Conservation (phyloP, 2,797 vertebrate species). For the Denticeps clupeoides region DNA sequence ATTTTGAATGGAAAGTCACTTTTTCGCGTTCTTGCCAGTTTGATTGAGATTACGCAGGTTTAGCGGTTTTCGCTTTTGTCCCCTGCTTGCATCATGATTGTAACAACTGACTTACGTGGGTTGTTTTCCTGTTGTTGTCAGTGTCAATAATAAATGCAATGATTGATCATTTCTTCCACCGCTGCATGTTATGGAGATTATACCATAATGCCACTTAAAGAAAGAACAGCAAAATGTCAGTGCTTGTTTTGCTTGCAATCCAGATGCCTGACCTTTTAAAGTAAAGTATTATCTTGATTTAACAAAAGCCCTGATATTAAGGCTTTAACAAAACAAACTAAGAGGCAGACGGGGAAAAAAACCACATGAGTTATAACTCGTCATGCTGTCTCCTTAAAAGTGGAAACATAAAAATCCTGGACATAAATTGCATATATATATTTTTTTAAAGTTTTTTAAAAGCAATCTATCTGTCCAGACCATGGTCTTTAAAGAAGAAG, state of each 20-base stretch:
- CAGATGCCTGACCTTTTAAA: slow-evolving; percentile 28
- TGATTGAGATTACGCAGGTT: slow-evolving; percentile 15
- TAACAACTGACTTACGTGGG: neutral
- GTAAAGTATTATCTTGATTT: slow-evolving; percentile 26
- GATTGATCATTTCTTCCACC: slow-evolving; percentile 27
- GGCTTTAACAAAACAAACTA: slow-evolving; percentile 9
- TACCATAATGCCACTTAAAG: slow-evolving; percentile 17
- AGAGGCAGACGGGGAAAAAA: slow-evolving; percentile 9
- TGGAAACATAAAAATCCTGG: slow-evolving; percentile 11
- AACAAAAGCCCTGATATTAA: slow-evolving; percentile 12
- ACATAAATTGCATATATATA: slow-evolving; percentile 6
- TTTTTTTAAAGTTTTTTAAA: too few species aligned
- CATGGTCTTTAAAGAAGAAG: too few species aligned
- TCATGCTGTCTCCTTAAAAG: slow-evolving; percentile 11
- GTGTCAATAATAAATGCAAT: slow-evolving; percentile 41
- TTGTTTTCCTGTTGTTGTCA: slow-evolving; percentile 22
- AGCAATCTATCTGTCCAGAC: slow-evolving; percentile 2
- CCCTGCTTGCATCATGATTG: too few species aligned
- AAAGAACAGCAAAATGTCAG: slow-evolving; percentile 33
- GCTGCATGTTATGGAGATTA: slow-evolving; percentile 2
- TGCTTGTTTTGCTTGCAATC: slow-evolving; percentile 31
- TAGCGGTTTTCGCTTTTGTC: slow-evolving; percentile 21
- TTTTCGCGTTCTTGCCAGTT: slow-evolving; percentile 15
- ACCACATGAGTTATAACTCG: slow-evolving; percentile 16
- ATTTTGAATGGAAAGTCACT: too few species aligned